Conservation (phyloP, 2,797 vertebrate genomes). For the Coluber constrictor region DNA sequence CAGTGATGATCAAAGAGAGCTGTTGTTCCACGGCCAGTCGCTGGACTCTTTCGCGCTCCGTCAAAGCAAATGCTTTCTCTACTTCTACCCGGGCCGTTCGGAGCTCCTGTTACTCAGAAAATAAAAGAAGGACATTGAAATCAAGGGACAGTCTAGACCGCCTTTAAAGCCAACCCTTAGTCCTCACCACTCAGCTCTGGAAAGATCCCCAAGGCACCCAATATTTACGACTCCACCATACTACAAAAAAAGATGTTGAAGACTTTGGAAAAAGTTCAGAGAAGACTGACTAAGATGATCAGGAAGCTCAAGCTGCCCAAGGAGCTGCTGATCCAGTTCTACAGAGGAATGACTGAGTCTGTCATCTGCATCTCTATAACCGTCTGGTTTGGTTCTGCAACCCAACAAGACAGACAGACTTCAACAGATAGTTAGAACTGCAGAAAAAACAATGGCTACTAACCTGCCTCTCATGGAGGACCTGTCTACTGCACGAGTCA, state of each 20-base stretch:
- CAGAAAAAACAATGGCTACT: no score
- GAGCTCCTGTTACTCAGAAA: conserved; percentile 76
- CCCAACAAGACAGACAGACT: no score
- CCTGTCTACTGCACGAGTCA: no score
- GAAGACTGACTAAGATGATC: no score
- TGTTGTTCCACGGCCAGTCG: conserved; percentile 83
- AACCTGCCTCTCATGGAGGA: no score
- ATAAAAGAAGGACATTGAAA: conserved; percentile 47
- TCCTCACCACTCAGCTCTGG: neutral
- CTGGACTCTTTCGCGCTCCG: conserved; percentile 82
- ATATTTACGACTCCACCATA: neutral
- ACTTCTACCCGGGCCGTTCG: conserved; percentile 80
- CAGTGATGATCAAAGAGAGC: conserved; percentile 69
- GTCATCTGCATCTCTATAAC: no score
- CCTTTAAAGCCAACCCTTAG: neutral
- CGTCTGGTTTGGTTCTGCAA: no score
- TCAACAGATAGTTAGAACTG: accelerated
- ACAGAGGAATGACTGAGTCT: accelerated
- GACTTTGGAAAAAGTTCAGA: no score
- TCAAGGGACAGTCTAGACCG: neutral
- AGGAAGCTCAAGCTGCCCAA: no score
- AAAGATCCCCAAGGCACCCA: neutral
- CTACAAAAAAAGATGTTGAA: no score
- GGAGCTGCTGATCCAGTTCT: no score
- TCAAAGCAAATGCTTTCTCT: conserved; percentile 80